Evolutionary conservation across 2,113 vertebrate species (phyloP).

Genomic region (Aegotheles bennettii): DNA sequence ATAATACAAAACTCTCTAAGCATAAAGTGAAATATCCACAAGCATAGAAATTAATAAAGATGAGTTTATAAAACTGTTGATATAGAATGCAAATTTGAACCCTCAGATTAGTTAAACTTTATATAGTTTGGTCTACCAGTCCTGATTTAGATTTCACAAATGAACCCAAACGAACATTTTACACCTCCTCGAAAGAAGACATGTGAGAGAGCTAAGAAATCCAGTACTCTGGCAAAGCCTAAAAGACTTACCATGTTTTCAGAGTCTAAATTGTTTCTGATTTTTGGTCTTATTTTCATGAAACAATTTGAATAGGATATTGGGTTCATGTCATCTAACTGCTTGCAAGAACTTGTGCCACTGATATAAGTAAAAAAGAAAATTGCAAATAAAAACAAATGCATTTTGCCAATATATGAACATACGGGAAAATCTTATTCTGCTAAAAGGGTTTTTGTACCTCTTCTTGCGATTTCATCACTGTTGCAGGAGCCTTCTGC

Average conservation of each 20-base stretch:
- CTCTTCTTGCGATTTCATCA: conserved; percentile 27
- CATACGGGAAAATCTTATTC: conserved; percentile 35
- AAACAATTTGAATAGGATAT: background rate
- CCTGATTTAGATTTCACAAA: conserved; percentile 30
- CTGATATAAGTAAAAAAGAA: conserved; percentile 37
- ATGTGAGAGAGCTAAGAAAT: background rate
- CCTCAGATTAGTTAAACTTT: background rate
- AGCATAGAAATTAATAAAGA: background rate
- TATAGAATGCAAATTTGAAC: background rate
- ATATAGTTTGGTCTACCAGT: conserved; percentile 30
- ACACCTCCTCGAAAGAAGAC: background rate
- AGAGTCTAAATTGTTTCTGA: background rate
- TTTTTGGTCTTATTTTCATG: background rate
- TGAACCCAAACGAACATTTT: conserved; percentile 13
- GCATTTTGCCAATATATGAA: conserved; percentile 16
- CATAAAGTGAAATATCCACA: background rate
- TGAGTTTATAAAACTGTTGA: background rate
- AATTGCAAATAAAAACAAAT: conserved; percentile 55
- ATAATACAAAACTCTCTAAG: background rate
- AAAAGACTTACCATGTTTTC: background rate
- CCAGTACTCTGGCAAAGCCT: background rate
- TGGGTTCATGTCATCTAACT: conserved; percentile 17
- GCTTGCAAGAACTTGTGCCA: conserved; percentile 38
- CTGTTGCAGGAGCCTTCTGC: conserved; percentile 52
- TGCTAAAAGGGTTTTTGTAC: conserved; percentile 25